A percentile compares a stretch with the other conserved stretches of the same genome.
These are phyloP conservation scores for Helobdella robusta DNA, from an alignment of 2,888 invertebrate species.

Conservation along the genomic window DNA sequence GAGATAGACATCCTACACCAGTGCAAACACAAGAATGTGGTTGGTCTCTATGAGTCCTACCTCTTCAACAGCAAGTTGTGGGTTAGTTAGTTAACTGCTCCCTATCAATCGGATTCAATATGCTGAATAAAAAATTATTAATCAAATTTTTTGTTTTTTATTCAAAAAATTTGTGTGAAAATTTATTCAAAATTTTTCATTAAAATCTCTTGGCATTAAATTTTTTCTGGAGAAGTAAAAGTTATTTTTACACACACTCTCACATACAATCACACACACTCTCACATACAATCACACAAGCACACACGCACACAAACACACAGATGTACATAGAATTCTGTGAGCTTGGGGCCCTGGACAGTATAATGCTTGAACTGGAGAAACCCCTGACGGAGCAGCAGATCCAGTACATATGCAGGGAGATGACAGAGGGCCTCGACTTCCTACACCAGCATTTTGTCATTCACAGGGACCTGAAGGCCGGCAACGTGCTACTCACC, in stretches of 20 bases:
- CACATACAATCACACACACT: no score
- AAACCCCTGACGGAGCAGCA: conserved; percentile 86
- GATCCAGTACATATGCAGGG: conserved; percentile 85
- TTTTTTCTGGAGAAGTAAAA: no score
- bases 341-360: conserved; percentile 95
- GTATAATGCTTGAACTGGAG: conserved; percentile 95
- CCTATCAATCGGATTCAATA: neutral
- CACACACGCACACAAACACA: no score
- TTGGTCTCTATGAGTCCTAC: conserved; percentile 87
- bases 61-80: conserved; percentile 82
- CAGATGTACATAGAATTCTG: conserved; percentile 98
- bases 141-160: neutral
- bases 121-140: neutral
- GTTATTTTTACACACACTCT: no score
- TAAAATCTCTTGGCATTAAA: no score
- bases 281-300: no score
- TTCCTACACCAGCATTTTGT: conserved; percentile 83
- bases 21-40: conserved; percentile 86
- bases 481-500: conserved; percentile 93
- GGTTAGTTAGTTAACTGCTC: conserved; percentile 57
- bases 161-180: neutral
- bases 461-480: conserved; percentile 95
- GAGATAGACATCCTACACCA: conserved; percentile 96
- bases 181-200: neutral
- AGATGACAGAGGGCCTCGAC: conserved; percentile 69